These are phyloP conservation scores for Oxycera nigricornis DNA, from an alignment of 2,888 invertebrate species.

Conservation along the genomic window DNA sequence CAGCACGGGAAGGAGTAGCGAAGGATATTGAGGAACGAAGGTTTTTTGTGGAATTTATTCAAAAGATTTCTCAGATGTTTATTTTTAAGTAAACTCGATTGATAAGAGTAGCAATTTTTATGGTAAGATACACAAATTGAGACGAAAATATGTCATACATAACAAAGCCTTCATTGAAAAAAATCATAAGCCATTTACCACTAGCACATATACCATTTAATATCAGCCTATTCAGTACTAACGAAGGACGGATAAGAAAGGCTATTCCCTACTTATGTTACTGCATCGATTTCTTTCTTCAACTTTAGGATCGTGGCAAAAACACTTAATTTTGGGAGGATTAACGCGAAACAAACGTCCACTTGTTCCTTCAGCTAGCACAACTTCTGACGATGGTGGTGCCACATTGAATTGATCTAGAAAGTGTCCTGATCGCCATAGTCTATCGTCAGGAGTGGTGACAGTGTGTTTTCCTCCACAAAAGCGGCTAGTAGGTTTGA, in stretches of 20 bases:
- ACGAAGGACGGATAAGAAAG: too few species aligned
- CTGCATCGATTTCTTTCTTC: conserved; percentile 9
- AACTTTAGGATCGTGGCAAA: background rate
- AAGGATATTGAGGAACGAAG: background rate
- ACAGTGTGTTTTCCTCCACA: conserved; percentile 49
- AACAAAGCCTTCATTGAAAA: too few species aligned
- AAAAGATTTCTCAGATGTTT: too few species aligned
- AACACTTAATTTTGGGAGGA: background rate
- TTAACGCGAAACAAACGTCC: conserved; percentile 39
- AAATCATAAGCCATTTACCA: too few species aligned
- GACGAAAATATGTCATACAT: too few species aligned
- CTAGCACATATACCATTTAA: too few species aligned
- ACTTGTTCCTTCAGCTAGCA: conserved; percentile 42
- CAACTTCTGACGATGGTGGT: conserved; percentile 8
- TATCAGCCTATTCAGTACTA: too few species aligned
- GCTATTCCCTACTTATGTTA: too few species aligned
- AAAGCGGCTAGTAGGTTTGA: conserved; percentile 42
- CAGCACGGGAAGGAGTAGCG: background rate
- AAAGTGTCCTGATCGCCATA: conserved; percentile 51
- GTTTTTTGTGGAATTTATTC: background rate
- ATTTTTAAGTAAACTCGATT: too few species aligned
- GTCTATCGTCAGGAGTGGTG: conserved; percentile 50
- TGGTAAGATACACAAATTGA: too few species aligned
- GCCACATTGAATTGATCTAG: conserved; percentile 51
- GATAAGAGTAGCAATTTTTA: too few species aligned